Base-by-base conservation (phyloP, 30 jellyfish, hydroid and myxozoan species). In the Pseudorhiza aurosa region DNA sequence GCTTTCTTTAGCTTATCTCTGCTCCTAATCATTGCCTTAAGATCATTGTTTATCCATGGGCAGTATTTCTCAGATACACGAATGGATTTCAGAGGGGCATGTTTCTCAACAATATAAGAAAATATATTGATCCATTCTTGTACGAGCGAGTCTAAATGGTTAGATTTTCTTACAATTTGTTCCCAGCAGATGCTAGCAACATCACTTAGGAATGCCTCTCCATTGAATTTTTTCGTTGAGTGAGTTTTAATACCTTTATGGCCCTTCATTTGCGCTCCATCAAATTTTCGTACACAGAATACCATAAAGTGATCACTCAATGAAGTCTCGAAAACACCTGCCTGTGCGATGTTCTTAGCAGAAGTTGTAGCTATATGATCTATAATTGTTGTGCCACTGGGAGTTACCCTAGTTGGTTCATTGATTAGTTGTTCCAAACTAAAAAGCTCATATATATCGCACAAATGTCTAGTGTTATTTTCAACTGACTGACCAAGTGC, bases 201-300 rank as follows among this genome's bases (percentile, higher is more conserved):
- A 68, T 68, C 79, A 68, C 75, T 5, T 43, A 36, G 83, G 83
- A 68, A 24, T 64, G 58, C 58, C 43, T 31, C 68, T 6, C 22
- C 59, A 64, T 64, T 64, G 37, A 64, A 64, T 2, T 10, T 64
- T 40, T 64, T 47, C 83, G 42, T 68, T 25, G 32, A 21, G 11
- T 77, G 68, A 75, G 88, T 75, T 75, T 55, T 55, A 22, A 75
- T 55, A 55, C 17, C 37, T 73, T 46, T 73, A 46, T 73, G 87
- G 73, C 29, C 87, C 32, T 44, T 73, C 35, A 1, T 32, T n/a
- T 37, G 76, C 9, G 85, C 73, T 47, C 73, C 85, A 37, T 26
- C 27, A 45, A 47, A 55, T 72, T 72, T 72, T 46, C 56, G 72
- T 26, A 45, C 55, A 72, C 75, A 47, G 68, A 1, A 72, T 0